Evolutionary conservation across 2,797 vertebrate species (phyloP).

Genomic region (Chaetodon trifasciatus): DNA sequence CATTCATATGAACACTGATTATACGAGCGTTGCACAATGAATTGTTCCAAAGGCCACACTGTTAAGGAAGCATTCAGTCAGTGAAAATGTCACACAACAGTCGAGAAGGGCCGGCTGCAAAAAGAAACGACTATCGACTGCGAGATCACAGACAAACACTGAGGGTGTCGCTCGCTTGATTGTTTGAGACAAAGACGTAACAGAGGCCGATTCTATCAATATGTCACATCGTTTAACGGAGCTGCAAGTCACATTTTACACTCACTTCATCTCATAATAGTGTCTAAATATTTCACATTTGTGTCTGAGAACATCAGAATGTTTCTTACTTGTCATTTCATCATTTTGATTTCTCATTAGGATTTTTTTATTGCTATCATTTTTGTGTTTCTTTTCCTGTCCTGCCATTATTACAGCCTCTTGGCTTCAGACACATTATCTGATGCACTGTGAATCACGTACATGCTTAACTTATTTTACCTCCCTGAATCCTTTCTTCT

Average conservation of each 20-base stretch:
- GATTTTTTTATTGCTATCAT: not conserved
- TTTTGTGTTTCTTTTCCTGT: too few species aligned
- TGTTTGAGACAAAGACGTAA: not conserved
- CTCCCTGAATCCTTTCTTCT: not conserved
- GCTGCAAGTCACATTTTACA: too few species aligned
- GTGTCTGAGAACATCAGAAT: not conserved
- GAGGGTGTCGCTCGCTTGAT: not conserved
- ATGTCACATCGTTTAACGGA: not conserved
- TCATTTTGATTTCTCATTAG: not conserved
- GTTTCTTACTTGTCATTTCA: too few species aligned
- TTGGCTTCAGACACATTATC: too few species aligned
- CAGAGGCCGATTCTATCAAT: not conserved
- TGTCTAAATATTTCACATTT: not conserved
- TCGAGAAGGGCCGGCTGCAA: conserved; percentile 35
- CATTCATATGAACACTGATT: conserved; percentile 31
- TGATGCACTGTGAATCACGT: not conserved
- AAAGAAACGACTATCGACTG: conserved; percentile 12
- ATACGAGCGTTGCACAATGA: conserved; percentile 18
- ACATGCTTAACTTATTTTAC: too few species aligned
- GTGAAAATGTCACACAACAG: conserved; percentile 50
- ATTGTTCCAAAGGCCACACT: conserved; percentile 55
- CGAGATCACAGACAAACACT: conserved; percentile 22
- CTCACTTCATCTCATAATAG: not conserved
- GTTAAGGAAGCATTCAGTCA: conserved; percentile 42
- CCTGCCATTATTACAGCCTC: too few species aligned